Conservation (phyloP, 2,113 vertebrate genomes). For the Proteles cristata region DNA sequence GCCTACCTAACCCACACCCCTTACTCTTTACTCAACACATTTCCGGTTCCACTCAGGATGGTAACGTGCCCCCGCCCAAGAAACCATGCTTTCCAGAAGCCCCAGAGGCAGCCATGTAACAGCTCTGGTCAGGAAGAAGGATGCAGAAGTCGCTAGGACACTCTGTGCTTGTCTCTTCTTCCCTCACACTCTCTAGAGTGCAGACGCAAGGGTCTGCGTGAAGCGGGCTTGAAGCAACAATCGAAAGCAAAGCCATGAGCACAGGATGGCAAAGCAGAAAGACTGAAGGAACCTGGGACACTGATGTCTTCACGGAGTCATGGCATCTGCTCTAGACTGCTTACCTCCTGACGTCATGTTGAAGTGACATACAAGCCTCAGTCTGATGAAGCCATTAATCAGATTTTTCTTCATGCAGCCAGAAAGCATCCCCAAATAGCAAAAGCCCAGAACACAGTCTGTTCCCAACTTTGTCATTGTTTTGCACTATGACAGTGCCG, state of each 20-base stretch:
- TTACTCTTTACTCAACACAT: too few species aligned
- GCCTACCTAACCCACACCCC: rapidly evolving
- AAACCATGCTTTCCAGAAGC: background rate
- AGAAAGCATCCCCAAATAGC: rapidly evolving
- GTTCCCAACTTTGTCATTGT: too few species aligned
- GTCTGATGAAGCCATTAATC: too few species aligned
- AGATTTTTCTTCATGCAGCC: background rate
- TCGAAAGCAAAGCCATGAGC: background rate
- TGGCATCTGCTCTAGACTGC: background rate
- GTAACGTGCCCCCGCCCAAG: background rate
- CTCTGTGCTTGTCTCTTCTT: background rate
- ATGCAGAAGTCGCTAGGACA: background rate
- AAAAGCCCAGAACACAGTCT: background rate
- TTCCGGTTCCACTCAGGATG: background rate
- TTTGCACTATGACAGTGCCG: too few species aligned
- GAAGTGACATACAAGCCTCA: background rate
- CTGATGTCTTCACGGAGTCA: rapidly evolving
- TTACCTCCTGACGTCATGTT: background rate
- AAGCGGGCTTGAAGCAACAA: background rate
- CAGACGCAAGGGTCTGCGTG: rapidly evolving
- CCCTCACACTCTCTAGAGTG: background rate
- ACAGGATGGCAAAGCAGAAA: background rate
- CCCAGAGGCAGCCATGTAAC: background rate
- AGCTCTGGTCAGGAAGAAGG: background rate
- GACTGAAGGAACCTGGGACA: too few species aligned